Conservation (phyloP, 2,797 vertebrate genomes). For the Labroides dimidiatus region DNA sequence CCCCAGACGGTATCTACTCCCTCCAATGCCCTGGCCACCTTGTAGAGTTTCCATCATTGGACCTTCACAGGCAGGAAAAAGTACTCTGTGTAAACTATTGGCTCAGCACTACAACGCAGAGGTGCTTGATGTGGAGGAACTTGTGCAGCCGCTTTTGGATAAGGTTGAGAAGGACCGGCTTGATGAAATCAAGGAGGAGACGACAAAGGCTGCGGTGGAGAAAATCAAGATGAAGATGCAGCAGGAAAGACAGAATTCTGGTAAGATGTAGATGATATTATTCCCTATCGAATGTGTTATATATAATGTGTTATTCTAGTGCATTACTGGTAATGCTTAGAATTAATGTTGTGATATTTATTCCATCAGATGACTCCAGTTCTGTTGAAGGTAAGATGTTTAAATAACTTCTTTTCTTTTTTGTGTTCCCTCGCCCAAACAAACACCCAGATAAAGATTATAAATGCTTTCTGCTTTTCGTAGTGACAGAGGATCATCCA, state of each 20-base stretch:
- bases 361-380: conserved; percentile 34
- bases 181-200: conserved; percentile 75
- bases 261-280: conserved; percentile 45
- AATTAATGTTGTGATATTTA: conserved; percentile 10
- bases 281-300: neutral
- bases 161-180: conserved; percentile 71
- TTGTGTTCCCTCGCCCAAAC: neutral
- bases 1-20: conserved; percentile 89
- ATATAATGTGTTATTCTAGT: neutral
- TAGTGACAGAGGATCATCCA: conserved; percentile 86
- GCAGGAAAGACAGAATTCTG: conserved; percentile 46
- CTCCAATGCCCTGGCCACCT: conserved; percentile 90
- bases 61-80: conserved; percentile 87
- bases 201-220: conserved; percentile 78
- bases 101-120: conserved; percentile 85
- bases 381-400: conserved; percentile 36
- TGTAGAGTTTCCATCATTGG: conserved; percentile 91
- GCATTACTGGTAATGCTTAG: neutral
- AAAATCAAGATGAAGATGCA: conserved; percentile 77
- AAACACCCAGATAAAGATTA: neutral
- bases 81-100: conserved; percentile 86
- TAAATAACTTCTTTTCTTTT: neutral
- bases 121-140: conserved; percentile 85
- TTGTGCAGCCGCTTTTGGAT: conserved; percentile 73
- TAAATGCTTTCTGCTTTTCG: conserved; percentile 35